Evolutionary conservation across 2,888 invertebrate genomes (phyloP).

Genomic region (Beris chalybata): DNA sequence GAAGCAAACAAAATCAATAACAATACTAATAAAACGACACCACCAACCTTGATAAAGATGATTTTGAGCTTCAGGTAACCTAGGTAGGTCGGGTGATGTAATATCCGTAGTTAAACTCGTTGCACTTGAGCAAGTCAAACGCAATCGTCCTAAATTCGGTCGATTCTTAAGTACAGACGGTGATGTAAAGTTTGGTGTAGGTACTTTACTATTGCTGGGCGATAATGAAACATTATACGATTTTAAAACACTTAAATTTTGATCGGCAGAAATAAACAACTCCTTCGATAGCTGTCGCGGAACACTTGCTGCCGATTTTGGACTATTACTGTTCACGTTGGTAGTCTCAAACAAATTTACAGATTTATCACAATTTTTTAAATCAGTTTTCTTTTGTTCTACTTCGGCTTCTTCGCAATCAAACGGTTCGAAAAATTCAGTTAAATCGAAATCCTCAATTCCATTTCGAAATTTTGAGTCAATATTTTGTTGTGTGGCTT

Average conservation of each 20-base stretch:
- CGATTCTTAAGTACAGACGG: constrained; percentile 17
- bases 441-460: constrained; percentile 57
- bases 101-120: too few relatives aligned
- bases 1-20: background rate
- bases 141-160: constrained; percentile 11
- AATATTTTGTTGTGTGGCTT: background rate
- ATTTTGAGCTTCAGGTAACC: too few relatives aligned
- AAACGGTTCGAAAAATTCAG: constrained; percentile 59
- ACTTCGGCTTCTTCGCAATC: constrained; percentile 41
- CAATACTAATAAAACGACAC: too few relatives aligned
- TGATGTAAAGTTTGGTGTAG: constrained; percentile 1
- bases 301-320: constrained; percentile 9
- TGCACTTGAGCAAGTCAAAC: background rate
- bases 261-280: constrained; percentile 29
- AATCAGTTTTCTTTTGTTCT: background rate
- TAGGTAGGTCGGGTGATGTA: too few relatives aligned
- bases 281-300: constrained; percentile 16
- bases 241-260: constrained; percentile 4
- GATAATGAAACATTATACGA: background rate
- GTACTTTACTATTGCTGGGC: background rate
- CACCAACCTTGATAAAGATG: too few relatives aligned
- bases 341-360: background rate
- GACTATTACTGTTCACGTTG: background rate
- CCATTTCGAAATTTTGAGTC: constrained; percentile 30
- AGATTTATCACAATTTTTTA: background rate